phyloP scores from a whole-genome alignment of 2,888 invertebrate species.

The Melipona beecheii region DNA sequence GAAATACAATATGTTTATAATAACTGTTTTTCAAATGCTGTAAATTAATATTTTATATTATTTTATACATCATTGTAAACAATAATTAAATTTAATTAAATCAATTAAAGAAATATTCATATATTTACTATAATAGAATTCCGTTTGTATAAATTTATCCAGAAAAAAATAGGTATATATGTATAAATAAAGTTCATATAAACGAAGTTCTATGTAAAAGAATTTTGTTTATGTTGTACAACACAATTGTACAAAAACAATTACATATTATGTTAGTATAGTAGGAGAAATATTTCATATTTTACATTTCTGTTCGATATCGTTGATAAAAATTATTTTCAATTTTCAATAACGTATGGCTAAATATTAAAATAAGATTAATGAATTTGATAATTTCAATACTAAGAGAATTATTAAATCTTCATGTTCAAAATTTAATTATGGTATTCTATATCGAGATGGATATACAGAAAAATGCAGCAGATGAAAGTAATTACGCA shows the following conservation, averaged over 20 bases:
- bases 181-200: no score
- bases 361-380: not conserved
- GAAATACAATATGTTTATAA: not conserved
- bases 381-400: not conserved
- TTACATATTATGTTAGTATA: not conserved
- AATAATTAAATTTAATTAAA: no score
- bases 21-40: not conserved
- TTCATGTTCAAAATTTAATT: slow-evolving; percentile 6
- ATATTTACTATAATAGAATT: no score
- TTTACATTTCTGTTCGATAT: not conserved
- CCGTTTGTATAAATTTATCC: no score
- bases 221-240: not conserved
- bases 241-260: no score
- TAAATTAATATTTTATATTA: no score
- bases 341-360: not conserved
- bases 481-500: slow-evolving; percentile 37
- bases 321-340: not conserved
- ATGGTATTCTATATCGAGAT: not conserved
- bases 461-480: not conserved
- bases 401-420: no score
- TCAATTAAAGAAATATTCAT: no score
- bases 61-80: no score
- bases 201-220: not conserved
- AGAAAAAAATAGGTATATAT: no score
- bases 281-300: not conserved